phyloP scores from a whole-genome alignment of 2,888 invertebrate genomes.

The Fragum sueziense region DNA sequence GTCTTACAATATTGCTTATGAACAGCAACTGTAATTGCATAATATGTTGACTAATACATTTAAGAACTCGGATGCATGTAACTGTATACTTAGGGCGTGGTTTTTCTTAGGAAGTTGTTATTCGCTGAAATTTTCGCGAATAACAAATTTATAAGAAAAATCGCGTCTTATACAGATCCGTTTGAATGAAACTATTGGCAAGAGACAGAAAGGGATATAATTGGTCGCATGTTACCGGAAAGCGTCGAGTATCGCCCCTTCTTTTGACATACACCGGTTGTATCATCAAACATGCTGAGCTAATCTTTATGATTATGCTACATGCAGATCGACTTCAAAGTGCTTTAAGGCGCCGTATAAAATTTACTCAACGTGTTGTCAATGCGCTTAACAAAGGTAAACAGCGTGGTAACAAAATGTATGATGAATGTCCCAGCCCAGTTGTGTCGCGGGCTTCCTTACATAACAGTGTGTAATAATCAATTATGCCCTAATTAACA shows the following conservation, averaged over 20 bases:
- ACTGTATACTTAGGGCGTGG: too few relatives aligned
- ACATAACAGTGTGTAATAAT: constrained; percentile 22
- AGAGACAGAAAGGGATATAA: neutral
- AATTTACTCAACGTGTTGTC: constrained; percentile 6
- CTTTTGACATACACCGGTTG: constrained; percentile 7
- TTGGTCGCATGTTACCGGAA: constrained; percentile 1
- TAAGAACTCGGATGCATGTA: too few relatives aligned
- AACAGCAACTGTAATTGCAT: too few relatives aligned
- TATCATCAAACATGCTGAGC: constrained; percentile 6
- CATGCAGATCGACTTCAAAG: constrained; percentile 14
- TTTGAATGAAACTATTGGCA: too few relatives aligned
- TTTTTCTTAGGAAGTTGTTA: too few relatives aligned
- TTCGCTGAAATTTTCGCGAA: too few relatives aligned
- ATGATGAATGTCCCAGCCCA: constrained; percentile 18
- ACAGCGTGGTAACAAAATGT: constrained; percentile 13
- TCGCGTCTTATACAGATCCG: too few relatives aligned
- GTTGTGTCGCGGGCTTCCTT: constrained; percentile 11
- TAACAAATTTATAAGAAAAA: too few relatives aligned
- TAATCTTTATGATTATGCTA: constrained; percentile 6
- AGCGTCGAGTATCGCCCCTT: neutral
- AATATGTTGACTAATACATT: too few relatives aligned
- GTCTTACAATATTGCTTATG: too few relatives aligned
- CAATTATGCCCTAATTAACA: constrained; percentile 25
- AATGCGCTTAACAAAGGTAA: neutral
- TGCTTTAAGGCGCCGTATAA: constrained; percentile 13